Conservation (phyloP, 1,140 invertebrate genomes). For the Babylonia areolata region DNA sequence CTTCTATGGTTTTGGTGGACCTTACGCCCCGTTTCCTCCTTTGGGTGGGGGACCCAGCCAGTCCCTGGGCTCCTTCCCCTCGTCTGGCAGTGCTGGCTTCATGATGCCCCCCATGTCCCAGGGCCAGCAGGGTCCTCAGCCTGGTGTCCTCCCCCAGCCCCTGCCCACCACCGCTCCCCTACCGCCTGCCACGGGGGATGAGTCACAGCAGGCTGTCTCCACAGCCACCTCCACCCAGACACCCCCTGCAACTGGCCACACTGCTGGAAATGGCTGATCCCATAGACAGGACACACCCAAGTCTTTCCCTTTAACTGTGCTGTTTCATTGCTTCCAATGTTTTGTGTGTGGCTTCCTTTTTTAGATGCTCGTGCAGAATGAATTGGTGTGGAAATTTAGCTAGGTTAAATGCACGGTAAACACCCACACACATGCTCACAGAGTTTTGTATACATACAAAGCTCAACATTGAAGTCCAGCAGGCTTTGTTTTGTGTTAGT, state of each 20-base stretch:
- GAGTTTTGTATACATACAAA: no score
- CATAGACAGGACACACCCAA: not conserved
- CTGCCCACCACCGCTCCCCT: not conserved
- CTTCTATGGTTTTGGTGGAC: slow-evolving; percentile 11
- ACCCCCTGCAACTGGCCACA: not conserved
- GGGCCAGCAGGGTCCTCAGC: not conserved
- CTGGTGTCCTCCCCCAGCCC: not conserved
- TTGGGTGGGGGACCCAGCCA: slow-evolving; percentile 29
- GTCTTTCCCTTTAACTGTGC: no score
- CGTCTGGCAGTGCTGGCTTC: not conserved
- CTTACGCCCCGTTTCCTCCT: slow-evolving; percentile 15
- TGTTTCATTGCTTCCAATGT: no score
- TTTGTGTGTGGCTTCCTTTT: no score
- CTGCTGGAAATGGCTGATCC: not conserved
- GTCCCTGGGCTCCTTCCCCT: not conserved
- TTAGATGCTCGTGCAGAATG: no score
- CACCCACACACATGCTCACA: no score
- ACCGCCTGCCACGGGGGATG: not conserved
- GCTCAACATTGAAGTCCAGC: no score
- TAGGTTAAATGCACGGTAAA: no score
- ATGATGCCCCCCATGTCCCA: slow-evolving; percentile 17
- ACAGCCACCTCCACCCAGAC: not conserved
- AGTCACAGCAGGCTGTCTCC: not conserved
- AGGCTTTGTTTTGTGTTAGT: no score
- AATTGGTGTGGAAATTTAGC: no score